Percentiles rank a stretch among this genome's conserved stretches.
Evolutionary conservation across 2,888 invertebrate species (phyloP).

Genomic region (Mellilla xanthometata): DNA sequence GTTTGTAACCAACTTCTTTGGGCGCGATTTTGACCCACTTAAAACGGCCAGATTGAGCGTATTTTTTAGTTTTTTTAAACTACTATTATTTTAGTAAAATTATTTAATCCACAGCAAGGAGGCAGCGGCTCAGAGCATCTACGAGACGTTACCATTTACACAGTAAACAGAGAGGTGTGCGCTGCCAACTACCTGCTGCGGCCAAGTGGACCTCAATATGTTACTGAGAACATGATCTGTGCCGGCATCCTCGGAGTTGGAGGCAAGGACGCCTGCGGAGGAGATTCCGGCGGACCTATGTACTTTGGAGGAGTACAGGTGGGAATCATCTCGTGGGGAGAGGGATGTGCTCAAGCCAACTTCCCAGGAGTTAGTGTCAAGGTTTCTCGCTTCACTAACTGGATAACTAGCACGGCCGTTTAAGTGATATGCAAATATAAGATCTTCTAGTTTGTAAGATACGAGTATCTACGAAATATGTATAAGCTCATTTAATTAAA

Average conservation of each 20-base stretch:
- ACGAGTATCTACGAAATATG: too few species aligned
- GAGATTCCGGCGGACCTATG: constrained; percentile 54
- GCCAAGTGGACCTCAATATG: constrained; percentile 16
- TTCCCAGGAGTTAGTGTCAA: constrained; percentile 67
- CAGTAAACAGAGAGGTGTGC: constrained; percentile 51
- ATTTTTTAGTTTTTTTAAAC: too few species aligned
- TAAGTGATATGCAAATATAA: neutral
- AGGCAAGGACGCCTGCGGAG: constrained; percentile 50
- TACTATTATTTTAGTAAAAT: too few species aligned
- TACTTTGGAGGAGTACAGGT: constrained; percentile 47
- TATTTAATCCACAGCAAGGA: constrained; percentile 36
- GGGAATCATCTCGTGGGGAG: constrained; percentile 66
- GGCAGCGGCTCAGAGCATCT: constrained; percentile 38
- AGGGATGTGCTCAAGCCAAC: constrained; percentile 56
- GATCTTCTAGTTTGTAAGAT: neutral
- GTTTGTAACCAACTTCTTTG: too few species aligned
- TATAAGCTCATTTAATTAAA: too few species aligned
- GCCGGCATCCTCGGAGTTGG: too few species aligned
- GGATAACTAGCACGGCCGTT: constrained; percentile 30
- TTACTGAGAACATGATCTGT: constrained; percentile 39
- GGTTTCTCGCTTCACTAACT: constrained; percentile 43
- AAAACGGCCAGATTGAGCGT: too few species aligned
- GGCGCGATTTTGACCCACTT: too few species aligned
- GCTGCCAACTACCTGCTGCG: constrained; percentile 39
- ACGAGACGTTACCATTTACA: constrained; percentile 47